phyloP scores from a whole-genome alignment of 2,113 vertebrate genomes.

The Atherinomorus stipes region DNA sequence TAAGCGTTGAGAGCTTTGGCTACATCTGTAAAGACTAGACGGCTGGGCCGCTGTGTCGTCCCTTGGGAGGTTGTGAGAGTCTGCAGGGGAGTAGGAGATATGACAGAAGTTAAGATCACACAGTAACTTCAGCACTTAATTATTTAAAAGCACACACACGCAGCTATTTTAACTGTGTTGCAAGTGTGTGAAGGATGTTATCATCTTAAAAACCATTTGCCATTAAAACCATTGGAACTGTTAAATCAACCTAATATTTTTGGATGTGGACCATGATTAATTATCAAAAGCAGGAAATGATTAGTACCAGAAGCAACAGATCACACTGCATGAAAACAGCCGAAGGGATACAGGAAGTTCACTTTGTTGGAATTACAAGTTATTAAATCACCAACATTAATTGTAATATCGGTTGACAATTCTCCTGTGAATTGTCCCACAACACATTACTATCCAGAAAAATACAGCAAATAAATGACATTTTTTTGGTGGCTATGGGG shows the following conservation, averaged over 20 bases:
- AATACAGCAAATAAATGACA: neutral
- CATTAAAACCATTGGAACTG: neutral
- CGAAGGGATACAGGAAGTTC: neutral
- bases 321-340: neutral
- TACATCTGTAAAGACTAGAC: slow-evolving; percentile 95
- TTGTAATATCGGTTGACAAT: slow-evolving; percentile 1
- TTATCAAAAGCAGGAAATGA: slow-evolving; percentile 13
- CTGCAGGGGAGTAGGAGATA: slow-evolving; percentile 74
- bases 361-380: neutral
- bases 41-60: slow-evolving; percentile 91
- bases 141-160: neutral
- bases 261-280: slow-evolving; percentile 7
- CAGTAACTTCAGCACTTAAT: neutral
- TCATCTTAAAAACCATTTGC: slow-evolving; percentile 12
- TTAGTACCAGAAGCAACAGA: slow-evolving; percentile 32
- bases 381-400: slow-evolving; percentile 1
- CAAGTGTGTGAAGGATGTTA: neutral
- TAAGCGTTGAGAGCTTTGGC: slow-evolving; percentile 94
- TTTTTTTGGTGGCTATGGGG: neutral
- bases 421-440: neutral
- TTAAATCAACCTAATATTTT: neutral
- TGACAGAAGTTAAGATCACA: slow-evolving; percentile 4
- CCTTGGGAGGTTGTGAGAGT: slow-evolving; percentile 89
- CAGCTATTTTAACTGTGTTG: neutral
- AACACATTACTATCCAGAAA: neutral